These are phyloP conservation scores for Protobothrops flavoviridis DNA, from an alignment of 2,113 vertebrate genomes.

Conservation along the genomic window DNA sequence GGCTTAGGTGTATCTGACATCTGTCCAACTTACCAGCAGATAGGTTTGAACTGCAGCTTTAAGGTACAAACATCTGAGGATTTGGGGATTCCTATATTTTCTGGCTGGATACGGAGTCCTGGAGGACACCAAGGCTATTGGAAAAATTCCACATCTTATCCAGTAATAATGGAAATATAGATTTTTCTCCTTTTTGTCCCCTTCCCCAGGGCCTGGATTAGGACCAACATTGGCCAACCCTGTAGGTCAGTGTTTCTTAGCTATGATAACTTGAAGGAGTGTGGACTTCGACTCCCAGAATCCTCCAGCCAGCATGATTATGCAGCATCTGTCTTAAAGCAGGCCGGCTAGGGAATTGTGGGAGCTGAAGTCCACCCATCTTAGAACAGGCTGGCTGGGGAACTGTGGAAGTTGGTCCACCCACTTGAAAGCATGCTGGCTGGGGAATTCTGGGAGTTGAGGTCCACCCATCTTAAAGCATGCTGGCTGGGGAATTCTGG, in stretches of 20 bases:
- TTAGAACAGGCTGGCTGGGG: too few relatives aligned
- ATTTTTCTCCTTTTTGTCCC: background rate
- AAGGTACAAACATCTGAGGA: background rate
- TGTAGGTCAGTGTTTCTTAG: background rate
- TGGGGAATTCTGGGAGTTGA: too few relatives aligned
- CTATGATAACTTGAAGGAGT: background rate
- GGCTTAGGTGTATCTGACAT: background rate
- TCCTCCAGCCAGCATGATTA: background rate
- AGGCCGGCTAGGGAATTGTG: background rate
- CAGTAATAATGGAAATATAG: background rate
- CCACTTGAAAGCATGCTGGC: too few relatives aligned
- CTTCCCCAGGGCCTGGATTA: background rate
- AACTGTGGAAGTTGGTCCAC: too few relatives aligned
- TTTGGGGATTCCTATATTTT: background rate
- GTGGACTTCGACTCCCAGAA: background rate
- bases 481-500: too few relatives aligned
- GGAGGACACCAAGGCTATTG: background rate
- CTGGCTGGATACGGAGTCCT: background rate
- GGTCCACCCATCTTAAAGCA: too few relatives aligned
- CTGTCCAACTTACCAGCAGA: background rate
- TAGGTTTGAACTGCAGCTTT: background rate
- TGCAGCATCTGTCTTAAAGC: background rate
- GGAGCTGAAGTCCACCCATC: too few relatives aligned
- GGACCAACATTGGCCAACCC: background rate
- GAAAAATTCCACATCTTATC: background rate